Conservation (phyloP, 2,113 vertebrate species). For the Fulica atra region DNA sequence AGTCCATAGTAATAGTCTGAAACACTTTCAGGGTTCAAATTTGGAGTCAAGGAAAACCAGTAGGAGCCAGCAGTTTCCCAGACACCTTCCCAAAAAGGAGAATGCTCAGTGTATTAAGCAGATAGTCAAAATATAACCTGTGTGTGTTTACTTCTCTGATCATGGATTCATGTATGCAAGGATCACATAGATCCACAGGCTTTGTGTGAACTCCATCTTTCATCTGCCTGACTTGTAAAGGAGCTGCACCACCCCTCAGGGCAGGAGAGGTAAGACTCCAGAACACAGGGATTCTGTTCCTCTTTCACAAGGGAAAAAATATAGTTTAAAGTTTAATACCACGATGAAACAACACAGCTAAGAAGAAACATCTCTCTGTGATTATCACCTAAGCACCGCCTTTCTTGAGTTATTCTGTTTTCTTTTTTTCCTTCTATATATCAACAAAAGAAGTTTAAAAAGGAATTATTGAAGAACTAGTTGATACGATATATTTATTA, state of each 20-base stretch:
- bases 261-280: background rate
- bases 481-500: background rate
- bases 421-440: background rate
- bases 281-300: background rate
- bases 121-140: background rate
- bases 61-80: background rate
- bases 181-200: background rate
- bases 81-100: background rate
- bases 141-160: background rate
- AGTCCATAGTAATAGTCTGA: background rate
- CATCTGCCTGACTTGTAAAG: background rate
- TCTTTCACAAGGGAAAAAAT: background rate
- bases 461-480: background rate
- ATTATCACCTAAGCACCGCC: background rate
- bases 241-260: background rate
- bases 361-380: background rate
- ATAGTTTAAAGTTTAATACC: background rate
- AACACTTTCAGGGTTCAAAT: background rate
- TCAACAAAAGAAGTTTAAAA: background rate
- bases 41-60: background rate
- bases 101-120: background rate
- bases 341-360: background rate
- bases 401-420: background rate
- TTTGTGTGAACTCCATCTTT: background rate
- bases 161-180: background rate